These are phyloP conservation scores for Cetonia aurata DNA, from an alignment of 2,888 invertebrate genomes.

Conservation along the genomic window DNA sequence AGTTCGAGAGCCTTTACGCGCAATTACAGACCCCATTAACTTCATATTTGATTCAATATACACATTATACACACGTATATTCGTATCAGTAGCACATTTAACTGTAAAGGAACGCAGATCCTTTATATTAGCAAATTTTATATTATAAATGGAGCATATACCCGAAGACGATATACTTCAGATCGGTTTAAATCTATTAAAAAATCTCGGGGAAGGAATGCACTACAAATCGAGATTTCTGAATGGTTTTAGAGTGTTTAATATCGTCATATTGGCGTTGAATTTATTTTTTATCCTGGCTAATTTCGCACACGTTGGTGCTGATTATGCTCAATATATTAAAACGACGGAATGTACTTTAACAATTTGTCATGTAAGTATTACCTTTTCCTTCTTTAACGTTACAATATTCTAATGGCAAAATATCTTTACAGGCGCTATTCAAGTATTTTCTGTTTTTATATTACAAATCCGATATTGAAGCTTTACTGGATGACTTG, in stretches of 20 bases:
- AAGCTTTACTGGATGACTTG: slow-evolving; percentile 15
- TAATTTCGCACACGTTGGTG: slow-evolving; percentile 26
- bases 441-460: slow-evolving; percentile 40
- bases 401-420: too few species aligned
- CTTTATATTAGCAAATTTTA: background rate
- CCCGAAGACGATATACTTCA: slow-evolving; percentile 38
- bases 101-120: background rate
- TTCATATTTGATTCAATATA: too few species aligned
- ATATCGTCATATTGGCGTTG: slow-evolving; percentile 1
- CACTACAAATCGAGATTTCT: slow-evolving; percentile 16
- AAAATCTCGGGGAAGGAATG: slow-evolving; percentile 31
- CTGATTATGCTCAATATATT: slow-evolving; percentile 25
- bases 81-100: background rate
- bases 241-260: slow-evolving; percentile 23
- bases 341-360: slow-evolving; percentile 33
- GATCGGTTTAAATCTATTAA: slow-evolving; percentile 31
- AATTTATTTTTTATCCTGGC: slow-evolving; percentile 32
- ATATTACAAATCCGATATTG: slow-evolving; percentile 37
- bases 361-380: slow-evolving; percentile 30
- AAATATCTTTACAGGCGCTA: slow-evolving; percentile 23
- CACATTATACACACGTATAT: background rate
- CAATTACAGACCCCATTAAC: too few species aligned
- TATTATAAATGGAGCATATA: slow-evolving; percentile 11
- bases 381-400: too few species aligned
- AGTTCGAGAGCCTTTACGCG: too few species aligned